Conservation (phyloP, 2,113 vertebrate species). For the Artemisiospiza belli region DNA sequence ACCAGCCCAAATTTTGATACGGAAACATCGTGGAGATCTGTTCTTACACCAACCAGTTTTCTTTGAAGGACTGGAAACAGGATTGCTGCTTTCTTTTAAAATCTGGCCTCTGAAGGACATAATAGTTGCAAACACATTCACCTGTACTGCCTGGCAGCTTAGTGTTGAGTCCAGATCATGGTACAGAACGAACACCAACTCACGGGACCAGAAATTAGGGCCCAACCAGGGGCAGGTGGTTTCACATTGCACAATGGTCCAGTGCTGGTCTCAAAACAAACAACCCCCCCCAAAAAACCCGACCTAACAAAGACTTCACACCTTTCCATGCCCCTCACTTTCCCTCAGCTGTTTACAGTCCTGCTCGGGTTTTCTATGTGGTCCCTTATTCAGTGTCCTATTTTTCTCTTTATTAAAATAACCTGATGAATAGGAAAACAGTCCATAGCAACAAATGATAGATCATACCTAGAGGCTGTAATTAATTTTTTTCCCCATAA, state of each 20-base stretch:
- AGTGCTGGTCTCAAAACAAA: not conserved
- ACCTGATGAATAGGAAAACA: not conserved
- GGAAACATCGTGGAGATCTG: not conserved
- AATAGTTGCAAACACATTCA: not conserved
- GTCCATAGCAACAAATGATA: not conserved
- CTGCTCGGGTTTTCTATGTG: not conserved
- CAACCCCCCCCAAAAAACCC: rapidly evolving
- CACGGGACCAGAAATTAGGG: not conserved
- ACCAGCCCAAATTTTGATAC: not conserved
- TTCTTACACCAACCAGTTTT: not conserved
- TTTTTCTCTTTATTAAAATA: not conserved
- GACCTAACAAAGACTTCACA: not conserved
- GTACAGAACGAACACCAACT: not conserved
- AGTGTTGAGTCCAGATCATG: not conserved
- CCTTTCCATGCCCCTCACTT: not conserved
- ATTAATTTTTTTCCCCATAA: not conserved
- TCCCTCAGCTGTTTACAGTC: not conserved
- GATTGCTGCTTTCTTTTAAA: not conserved
- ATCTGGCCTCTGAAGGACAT: not conserved
- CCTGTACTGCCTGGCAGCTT: not conserved
- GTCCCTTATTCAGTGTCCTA: not conserved
- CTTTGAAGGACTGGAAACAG: not conserved
- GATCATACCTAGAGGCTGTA: not conserved
- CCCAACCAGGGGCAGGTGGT: not conserved
- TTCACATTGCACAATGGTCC: not conserved